Percentiles rank a stretch among this genome's conserved stretches.
Conservation (phyloP, 2,113 vertebrate genomes). For the Opisthocomus hoazin region DNA sequence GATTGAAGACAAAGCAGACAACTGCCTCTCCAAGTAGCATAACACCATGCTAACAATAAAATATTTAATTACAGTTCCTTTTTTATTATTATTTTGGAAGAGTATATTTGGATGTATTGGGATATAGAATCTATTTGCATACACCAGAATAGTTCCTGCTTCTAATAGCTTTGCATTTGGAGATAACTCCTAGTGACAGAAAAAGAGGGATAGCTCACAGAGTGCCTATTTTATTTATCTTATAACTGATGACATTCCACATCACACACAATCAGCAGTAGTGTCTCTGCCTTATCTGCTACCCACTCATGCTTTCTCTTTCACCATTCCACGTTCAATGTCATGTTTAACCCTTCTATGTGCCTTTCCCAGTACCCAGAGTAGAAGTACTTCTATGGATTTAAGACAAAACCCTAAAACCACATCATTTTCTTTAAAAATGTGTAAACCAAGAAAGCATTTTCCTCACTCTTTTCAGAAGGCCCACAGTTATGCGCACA, state of each 20-base stretch:
- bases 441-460: background rate
- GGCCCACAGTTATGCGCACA: background rate
- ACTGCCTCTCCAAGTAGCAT: background rate
- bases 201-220: background rate
- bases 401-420: background rate
- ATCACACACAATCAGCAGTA: background rate
- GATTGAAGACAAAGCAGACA: background rate
- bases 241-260: background rate
- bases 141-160: background rate
- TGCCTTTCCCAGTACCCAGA: background rate
- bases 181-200: background rate
- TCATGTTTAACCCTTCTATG: background rate
- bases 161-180: background rate
- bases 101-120: background rate
- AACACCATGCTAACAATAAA: background rate
- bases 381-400: background rate
- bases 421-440: background rate
- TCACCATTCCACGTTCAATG: background rate
- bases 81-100: background rate
- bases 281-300: background rate
- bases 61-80: background rate
- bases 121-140: background rate
- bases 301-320: background rate
- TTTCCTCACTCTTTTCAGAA: background rate
- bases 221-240: background rate